Percentiles rank a stretch among this genome's conserved stretches.
Conservation (phyloP, 1,140 invertebrate genomes). For the Planococcus citri region DNA sequence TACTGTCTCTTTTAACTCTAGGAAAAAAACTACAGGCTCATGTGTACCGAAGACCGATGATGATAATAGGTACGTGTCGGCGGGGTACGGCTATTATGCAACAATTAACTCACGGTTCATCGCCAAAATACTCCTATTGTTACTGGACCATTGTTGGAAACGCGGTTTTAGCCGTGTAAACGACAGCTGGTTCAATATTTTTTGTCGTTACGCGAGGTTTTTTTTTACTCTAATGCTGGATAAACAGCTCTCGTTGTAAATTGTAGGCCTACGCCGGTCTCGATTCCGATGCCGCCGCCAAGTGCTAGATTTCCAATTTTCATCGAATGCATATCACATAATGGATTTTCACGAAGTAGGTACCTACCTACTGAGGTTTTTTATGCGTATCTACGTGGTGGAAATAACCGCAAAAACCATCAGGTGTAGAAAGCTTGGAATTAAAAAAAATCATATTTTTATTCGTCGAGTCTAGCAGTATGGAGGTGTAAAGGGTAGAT, state of each 20-base stretch:
- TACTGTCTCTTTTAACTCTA: slow-evolving; percentile 12
- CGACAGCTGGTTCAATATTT: slow-evolving; percentile 20
- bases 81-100: slow-evolving; percentile 15
- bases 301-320: no score
- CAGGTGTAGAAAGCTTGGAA: no score
- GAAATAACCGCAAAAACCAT: no score
- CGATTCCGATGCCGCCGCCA: no score
- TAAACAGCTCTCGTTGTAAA: not conserved
- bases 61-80: slow-evolving; percentile 16
- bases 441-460: no score
- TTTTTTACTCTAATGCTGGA: not conserved
- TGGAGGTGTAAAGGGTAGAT: no score
- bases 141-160: not conserved
- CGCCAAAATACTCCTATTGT: slow-evolving; percentile 19
- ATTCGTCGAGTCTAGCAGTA: no score
- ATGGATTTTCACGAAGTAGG: no score
- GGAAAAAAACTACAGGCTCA: slow-evolving; percentile 10
- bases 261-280: not conserved
- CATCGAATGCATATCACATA: no score
- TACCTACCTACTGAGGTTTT: no score
- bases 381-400: no score
- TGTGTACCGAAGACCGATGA: not conserved
- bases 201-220: slow-evolving; percentile 10
- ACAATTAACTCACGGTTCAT: slow-evolving; percentile 19
- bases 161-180: slow-evolving; percentile 13